phyloP scores from a whole-genome alignment of 2,113 vertebrate species.

The Natator depressus region DNA sequence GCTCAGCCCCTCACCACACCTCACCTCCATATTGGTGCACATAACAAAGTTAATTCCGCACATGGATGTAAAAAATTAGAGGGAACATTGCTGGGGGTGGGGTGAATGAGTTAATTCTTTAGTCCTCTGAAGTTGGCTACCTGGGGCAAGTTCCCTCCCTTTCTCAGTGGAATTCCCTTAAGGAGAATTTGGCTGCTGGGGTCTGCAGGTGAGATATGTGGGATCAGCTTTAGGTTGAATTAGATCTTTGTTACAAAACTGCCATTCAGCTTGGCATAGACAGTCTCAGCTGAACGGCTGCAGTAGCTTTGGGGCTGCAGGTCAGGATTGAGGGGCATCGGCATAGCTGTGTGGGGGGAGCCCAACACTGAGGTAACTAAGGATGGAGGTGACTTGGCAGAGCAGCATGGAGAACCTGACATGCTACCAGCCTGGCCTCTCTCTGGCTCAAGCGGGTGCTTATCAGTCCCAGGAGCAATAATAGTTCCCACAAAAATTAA shows the following conservation, averaged over 20 bases:
- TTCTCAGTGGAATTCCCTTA: background rate
- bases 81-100: too few species aligned
- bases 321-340: background rate
- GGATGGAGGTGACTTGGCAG: background rate
- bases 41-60: too few species aligned
- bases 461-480: background rate
- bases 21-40: too few species aligned
- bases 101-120: background rate
- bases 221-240: background rate
- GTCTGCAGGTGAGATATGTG: background rate
- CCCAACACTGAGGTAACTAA: background rate
- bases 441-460: background rate
- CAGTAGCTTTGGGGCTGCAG: background rate
- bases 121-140: background rate
- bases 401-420: background rate
- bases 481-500: background rate
- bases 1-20: too few species aligned
- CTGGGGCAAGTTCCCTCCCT: background rate
- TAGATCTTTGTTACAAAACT: background rate
- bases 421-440: slow-evolving; percentile 42
- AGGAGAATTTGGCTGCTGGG: background rate
- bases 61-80: too few species aligned
- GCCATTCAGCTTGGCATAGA: background rate
- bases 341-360: background rate
- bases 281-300: background rate